These are phyloP conservation scores for Scylla paramamosain DNA, from an alignment of 1,140 invertebrate genomes.

Conservation along the genomic window DNA sequence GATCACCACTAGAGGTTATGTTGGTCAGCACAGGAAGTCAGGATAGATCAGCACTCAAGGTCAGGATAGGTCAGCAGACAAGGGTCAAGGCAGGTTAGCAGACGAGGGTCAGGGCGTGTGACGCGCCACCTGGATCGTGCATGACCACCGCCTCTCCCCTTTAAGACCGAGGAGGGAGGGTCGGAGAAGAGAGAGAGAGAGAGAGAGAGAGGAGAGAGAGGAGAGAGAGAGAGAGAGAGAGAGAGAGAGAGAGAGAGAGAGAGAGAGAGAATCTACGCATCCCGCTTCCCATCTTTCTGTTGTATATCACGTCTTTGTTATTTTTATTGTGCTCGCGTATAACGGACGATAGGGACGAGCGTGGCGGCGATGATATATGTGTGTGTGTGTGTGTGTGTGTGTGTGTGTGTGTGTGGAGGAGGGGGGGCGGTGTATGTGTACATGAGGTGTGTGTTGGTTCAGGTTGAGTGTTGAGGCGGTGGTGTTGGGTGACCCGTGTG, in stretches of 20 bases:
- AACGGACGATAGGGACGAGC: not conserved
- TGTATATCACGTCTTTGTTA: not conserved
- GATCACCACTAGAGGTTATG: too few relatives aligned
- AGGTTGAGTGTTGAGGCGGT: not conserved
- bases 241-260: not conserved
- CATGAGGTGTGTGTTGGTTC: not conserved
- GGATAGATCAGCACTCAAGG: not conserved
- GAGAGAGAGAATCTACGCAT: constrained; percentile 8
- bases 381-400: not conserved
- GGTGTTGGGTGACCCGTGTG: not conserved
- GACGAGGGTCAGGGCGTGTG: not conserved
- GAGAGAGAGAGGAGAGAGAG: not conserved
- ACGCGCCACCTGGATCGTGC: not conserved
- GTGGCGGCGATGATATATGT: not conserved
- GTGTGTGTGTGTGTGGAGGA: not conserved
- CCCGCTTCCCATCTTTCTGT: not conserved
- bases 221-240: constrained; percentile 7
- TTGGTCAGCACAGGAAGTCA: not conserved
- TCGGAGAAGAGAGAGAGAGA: not conserved
- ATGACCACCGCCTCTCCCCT: constrained; percentile 37
- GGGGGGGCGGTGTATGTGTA: not conserved
- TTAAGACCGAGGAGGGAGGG: not conserved
- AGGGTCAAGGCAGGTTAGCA: not conserved
- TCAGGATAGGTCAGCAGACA: not conserved
- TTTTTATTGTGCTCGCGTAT: not conserved